Conservation (phyloP, 2,888 invertebrate species). For the Neoitamus cyanurus region DNA sequence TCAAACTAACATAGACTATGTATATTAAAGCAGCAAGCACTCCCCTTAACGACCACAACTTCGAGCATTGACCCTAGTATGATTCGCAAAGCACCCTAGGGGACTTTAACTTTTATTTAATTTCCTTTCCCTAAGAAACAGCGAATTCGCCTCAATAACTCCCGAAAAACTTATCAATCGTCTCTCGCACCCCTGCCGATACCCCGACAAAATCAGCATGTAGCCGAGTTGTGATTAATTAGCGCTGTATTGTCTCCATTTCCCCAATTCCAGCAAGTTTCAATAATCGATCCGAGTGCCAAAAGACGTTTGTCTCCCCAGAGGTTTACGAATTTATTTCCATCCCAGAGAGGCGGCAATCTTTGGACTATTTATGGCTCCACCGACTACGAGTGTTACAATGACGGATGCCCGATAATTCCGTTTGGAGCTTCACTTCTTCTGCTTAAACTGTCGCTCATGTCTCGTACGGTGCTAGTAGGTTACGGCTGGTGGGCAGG, state of each 20-base stretch:
- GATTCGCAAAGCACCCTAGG: background rate
- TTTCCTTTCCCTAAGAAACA: background rate
- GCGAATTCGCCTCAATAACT: background rate
- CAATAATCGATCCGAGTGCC: conserved; percentile 20
- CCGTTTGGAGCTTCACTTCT: background rate
- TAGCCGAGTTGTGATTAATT: conserved; percentile 13
- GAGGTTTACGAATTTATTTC: conserved; percentile 3
- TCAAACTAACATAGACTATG: no score
- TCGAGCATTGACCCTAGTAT: background rate
- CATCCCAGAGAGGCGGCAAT: background rate
- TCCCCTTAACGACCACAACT: no score
- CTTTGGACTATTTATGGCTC: background rate
- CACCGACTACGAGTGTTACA: conserved; percentile 2
- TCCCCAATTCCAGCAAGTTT: background rate
- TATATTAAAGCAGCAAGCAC: no score
- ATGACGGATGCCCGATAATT: conserved; percentile 32
- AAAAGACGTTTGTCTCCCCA: conserved; percentile 28
- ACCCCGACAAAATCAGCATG: background rate
- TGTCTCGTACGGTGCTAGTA: background rate
- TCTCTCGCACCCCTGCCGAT: background rate
- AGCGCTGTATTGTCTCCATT: background rate
- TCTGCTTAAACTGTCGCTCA: background rate
- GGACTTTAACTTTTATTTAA: background rate
- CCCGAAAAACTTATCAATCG: background rate
- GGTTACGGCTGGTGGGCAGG: background rate